Evolutionary conservation across 2,797 vertebrate genomes (phyloP).

Genomic region (Danio aesculapii): DNA sequence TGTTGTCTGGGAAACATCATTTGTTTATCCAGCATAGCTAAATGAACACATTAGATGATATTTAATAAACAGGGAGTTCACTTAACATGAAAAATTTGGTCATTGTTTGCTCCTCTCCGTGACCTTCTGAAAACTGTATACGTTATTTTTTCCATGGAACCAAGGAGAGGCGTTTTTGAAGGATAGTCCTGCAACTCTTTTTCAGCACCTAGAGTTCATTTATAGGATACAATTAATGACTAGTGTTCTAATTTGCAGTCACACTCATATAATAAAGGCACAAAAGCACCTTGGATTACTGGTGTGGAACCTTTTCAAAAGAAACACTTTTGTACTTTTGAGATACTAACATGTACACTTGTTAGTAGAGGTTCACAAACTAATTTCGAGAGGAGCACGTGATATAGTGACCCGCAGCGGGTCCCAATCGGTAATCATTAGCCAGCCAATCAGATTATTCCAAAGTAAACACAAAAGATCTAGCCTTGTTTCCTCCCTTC

Average conservation of each 20-base stretch:
- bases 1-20: conserved; percentile 44
- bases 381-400: too few relatives aligned
- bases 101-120: not conserved
- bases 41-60: conserved; percentile 17
- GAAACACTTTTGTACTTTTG: too few relatives aligned
- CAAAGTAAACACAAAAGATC: too few relatives aligned
- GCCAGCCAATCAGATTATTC: too few relatives aligned
- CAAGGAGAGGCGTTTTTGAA: not conserved
- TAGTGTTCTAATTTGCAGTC: not conserved
- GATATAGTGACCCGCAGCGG: too few relatives aligned
- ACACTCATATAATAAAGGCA: too few relatives aligned
- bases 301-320: too few relatives aligned
- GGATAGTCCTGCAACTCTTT: not conserved
- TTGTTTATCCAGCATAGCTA: conserved; percentile 37
- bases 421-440: too few relatives aligned
- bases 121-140: not conserved
- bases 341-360: too few relatives aligned
- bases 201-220: not conserved
- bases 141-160: not conserved
- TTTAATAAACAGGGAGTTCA: not conserved
- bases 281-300: too few relatives aligned
- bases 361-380: too few relatives aligned
- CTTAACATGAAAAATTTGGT: not conserved
- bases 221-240: not conserved
- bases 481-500: too few relatives aligned